Evolutionary conservation across 1,140 invertebrate species (phyloP), one percentile per base, ranked within the genome.

Genomic region (Philaenus spumarius): DNA sequence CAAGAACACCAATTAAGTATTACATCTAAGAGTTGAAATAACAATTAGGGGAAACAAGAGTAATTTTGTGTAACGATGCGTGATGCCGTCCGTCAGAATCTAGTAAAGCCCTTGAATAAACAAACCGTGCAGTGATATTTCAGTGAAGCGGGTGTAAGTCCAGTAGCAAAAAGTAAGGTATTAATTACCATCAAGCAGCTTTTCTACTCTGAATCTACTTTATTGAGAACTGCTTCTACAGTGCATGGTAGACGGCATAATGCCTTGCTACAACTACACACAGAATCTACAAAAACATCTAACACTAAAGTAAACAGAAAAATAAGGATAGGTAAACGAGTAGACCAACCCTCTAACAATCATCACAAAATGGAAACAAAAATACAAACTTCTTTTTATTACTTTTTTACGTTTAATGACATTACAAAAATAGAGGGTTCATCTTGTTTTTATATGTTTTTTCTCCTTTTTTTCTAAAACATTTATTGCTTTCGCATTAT

Each of bases 351-450:
- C 65, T 68, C 64, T 67, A 58, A 51, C 58, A 62, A 68, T 66
- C 64, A 64, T 68, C 64, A 66, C 54, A 51, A 64, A 64, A 65
- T 58, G 60, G 64, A 60, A 64, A 48, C 65, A 65, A 61, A 61
- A 45, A 45, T 58, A 53, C 46, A 58, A 62, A 58, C 48, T 55
- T 57, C 20, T 60, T 60, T 43, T 43, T 51, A 45, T 59, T 55
- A 60, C 37, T 59, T 57, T 68, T 66, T 69, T 66, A 64, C 64
- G 64, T 66, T 67, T 67, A 63, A 64, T 68, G 66, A 66, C 62
- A 66, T 69, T 72, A 72, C 68, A 73, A 73, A 73, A 73, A 73
- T 73, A 73, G 72, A 71, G 71, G 71, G 71, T 72, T 71, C 65
- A 67, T 71, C 69, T 72, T 68, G 64, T 61, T 65, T 70, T 69